Conservation (phyloP, 2,797 vertebrate species). For the Argentina silus region DNA sequence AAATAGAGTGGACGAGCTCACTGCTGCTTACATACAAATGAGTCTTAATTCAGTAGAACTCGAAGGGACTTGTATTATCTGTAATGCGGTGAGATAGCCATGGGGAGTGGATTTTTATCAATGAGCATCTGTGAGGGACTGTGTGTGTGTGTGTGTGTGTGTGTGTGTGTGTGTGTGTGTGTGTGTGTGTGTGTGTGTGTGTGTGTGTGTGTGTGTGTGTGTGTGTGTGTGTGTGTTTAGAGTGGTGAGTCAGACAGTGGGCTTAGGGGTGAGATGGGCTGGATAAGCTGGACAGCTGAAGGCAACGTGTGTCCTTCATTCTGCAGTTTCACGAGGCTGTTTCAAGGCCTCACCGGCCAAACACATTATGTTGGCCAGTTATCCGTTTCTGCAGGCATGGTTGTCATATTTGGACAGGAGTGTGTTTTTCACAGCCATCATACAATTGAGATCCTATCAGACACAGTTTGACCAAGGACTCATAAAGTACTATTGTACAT, state of each 20-base stretch:
- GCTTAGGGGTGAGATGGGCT: slow-evolving; percentile 62
- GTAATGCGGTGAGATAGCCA: background rate
- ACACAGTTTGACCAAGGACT: background rate
- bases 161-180: slow-evolving; percentile 3
- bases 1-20: background rate
- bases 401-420: slow-evolving; percentile 58
- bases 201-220: slow-evolving; percentile 16
- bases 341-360: slow-evolving; percentile 61
- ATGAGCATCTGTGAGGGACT: slow-evolving; percentile 17
- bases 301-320: slow-evolving; percentile 76
- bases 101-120: slow-evolving; percentile 37
- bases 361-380: slow-evolving; percentile 36
- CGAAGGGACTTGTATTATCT: background rate
- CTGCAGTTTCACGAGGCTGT: slow-evolving; percentile 71
- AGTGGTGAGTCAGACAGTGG: slow-evolving; percentile 54
- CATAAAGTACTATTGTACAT: background rate
- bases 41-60: background rate
- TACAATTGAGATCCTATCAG: slow-evolving; percentile 43
- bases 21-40: background rate
- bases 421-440: slow-evolving; percentile 57
- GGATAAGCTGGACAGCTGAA: slow-evolving; percentile 64
- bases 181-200: background rate
- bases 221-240: background rate
- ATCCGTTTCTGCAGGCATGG: slow-evolving; percentile 51
- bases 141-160: slow-evolving; percentile 13